Base-by-base conservation (phyloP, 2,797 vertebrate species). In the Anas bahamensis region DNA sequence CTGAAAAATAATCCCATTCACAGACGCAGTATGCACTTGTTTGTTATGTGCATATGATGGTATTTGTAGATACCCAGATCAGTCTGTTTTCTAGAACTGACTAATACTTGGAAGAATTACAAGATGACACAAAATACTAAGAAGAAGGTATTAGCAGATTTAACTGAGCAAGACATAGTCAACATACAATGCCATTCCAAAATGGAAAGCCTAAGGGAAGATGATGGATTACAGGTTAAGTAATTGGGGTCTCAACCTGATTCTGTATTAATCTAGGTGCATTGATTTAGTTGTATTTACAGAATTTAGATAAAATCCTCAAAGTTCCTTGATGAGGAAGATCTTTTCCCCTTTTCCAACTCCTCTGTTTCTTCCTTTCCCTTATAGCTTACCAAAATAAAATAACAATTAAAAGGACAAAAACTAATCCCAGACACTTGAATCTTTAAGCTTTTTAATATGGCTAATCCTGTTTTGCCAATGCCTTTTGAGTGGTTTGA, bases 381-480 rank as follows among this genome's bases (percentile, higher is more conserved):
- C 19, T 66, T 81, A 56, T 1, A 77, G 8, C 13, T 86, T 59
- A 42, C 46, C 31, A 55, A 89, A 86, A 69, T 44, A 56, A 88
- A 93, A 59, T 44, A 56, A 48, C 46, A 74, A 88, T 75, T 82
- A 37, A 86, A 88, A 56, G 0, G 60, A 72, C 17, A 22, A 72
- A 33, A 50, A 28, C 37, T 92, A 93, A 93, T 95, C 66, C 33
- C 52, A 91, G 82, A 68, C 70, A 46, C 73, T 93, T 60, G 63
- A 92, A 87, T 85, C 90, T 84, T 77, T 96, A 96, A 97, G 90
- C 94, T 92, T 96, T 97, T 95, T 93, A 95, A 77, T 23, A 22
- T 65, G 70, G 66, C 64, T 97, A 92, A 97, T 96, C 92, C 80
- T 86, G 71, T 95, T 95, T 93, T 86, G 64, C 68, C 94, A 88